phyloP scores from a whole-genome alignment of 2,113 vertebrate genomes.

The Spermophilus dauricus region DNA sequence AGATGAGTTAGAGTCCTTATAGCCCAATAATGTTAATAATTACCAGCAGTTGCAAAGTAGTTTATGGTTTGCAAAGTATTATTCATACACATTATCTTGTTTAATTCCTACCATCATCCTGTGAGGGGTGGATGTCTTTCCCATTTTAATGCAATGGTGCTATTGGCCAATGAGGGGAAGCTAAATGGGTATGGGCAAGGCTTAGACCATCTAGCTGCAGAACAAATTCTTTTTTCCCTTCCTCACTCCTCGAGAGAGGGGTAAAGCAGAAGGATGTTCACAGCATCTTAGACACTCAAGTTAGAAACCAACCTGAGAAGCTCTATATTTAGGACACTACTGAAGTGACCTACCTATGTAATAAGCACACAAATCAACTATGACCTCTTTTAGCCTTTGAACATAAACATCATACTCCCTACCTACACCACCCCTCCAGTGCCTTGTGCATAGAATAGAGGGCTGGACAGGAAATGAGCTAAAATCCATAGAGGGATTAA shows the following conservation, averaged over 20 bases:
- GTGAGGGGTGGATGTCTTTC: not conserved
- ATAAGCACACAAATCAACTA: not conserved
- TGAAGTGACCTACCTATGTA: not conserved
- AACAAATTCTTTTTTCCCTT: not conserved
- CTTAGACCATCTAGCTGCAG: not conserved
- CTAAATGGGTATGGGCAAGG: not conserved
- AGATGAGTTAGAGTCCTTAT: slow-evolving; percentile 16
- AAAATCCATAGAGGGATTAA: not conserved
- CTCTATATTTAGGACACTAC: not conserved
- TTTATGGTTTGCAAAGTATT: slow-evolving; percentile 3
- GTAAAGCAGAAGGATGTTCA: not conserved
- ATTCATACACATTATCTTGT: not conserved
- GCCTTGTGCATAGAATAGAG: not conserved
- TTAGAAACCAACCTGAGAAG: not conserved
- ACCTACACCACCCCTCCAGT: not conserved
- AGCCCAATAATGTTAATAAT: slow-evolving; percentile 58
- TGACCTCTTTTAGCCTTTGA: not conserved
- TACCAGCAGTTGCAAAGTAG: slow-evolving; percentile 17
- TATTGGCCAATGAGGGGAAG: not conserved
- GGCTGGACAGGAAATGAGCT: not conserved
- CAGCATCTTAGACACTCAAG: not conserved
- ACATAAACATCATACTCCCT: not conserved
- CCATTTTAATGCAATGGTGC: not conserved
- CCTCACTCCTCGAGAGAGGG: not conserved
- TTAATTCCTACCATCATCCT: not conserved